Base-by-base conservation (phyloP, 2,888 invertebrate species). In the Pelosia muscerda region DNA sequence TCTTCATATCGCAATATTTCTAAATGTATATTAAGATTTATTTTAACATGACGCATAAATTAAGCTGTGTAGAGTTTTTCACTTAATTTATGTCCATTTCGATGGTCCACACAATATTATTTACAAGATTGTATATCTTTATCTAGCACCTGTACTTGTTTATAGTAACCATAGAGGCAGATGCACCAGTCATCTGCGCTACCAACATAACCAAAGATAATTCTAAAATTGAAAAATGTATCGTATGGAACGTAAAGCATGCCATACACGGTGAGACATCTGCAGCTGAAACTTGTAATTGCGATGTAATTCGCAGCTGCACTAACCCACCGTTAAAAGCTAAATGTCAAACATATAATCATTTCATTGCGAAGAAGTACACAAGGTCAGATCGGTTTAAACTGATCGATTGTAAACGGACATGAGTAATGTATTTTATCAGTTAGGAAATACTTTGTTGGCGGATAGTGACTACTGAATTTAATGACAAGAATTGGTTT, bases 261-360 rank as follows among this genome's bases (percentile, higher is more conserved):
- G 72, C 88, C 88, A 77, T 89, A 87, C 83, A 84, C 81, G 87
- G 88, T 71, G 65, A 82, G 69, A 87, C 94, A 93, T 93, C 94
- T 93, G 94, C 93, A 83, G 71, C 59, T 73, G 71, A 76, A 78
- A 88, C 89, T 88, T 78, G 86, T 83, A 87, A 91, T 88, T 90
- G 84, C 86, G 71, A 68, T 79, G 83, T 84, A 84, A 85, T 89
- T 88, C 83, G 91, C 94, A 94, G 92, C 93, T 93, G 94, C 84
- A 81, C 79, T 74, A 34, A 79, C 84, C 62, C 38, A 34, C 53
- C 85, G 88, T 89, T 88, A 82, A 69, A 60, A 82, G 81, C 86
- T 92, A 94, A 94, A 94, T 94, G 94, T 93, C 94, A 94, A 87
- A 86, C 85, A 76, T 81, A 82, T 89, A 87, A 89, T 88, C 88